Evolutionary conservation across 2,113 vertebrate species (phyloP).

Genomic region (Morone chrysops): DNA sequence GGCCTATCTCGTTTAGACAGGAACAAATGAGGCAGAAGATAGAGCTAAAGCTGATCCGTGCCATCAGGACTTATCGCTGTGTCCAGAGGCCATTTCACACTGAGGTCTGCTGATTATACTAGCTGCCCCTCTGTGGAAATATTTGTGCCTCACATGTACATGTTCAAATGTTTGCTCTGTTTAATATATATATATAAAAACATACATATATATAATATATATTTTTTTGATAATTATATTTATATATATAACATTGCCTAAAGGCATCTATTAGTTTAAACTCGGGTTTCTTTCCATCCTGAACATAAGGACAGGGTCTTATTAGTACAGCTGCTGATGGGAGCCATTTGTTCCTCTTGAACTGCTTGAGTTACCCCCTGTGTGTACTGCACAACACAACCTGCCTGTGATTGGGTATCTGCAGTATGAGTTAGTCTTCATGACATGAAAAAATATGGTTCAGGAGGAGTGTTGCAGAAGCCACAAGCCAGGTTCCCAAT

Average conservation of each 20-base stretch:
- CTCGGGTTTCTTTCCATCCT: conserved; percentile 45
- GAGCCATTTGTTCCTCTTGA: conserved; percentile 66
- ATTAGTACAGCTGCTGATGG: conserved; percentile 59
- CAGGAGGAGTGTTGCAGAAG: conserved; percentile 22
- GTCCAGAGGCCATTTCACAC: conserved; percentile 48
- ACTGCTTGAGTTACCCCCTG: conserved; percentile 52
- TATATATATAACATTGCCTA: background rate
- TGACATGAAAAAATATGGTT: conserved; percentile 50
- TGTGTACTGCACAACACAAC: conserved; percentile 31
- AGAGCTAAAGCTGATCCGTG: conserved; percentile 45
- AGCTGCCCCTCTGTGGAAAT: conserved; percentile 17
- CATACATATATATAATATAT: background rate
- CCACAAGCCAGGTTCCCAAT: conserved; percentile 9
- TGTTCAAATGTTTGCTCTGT: conserved; percentile 1
- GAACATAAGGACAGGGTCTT: conserved; percentile 45
- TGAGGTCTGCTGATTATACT: conserved; percentile 33
- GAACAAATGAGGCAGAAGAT: conserved; percentile 70
- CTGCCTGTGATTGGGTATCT: conserved; percentile 25
- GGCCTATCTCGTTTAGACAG: conserved; percentile 68
- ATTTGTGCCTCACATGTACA: background rate
- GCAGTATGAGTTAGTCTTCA: conserved; percentile 42
- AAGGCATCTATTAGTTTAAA: conserved; percentile 13
- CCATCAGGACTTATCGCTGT: conserved; percentile 61
- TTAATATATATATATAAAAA: background rate
- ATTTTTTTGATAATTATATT: background rate